Evolutionary conservation across 2,113 vertebrate species (phyloP), one percentile per base, ranked within the genome.

Genomic region (Clarias batrachus): DNA sequence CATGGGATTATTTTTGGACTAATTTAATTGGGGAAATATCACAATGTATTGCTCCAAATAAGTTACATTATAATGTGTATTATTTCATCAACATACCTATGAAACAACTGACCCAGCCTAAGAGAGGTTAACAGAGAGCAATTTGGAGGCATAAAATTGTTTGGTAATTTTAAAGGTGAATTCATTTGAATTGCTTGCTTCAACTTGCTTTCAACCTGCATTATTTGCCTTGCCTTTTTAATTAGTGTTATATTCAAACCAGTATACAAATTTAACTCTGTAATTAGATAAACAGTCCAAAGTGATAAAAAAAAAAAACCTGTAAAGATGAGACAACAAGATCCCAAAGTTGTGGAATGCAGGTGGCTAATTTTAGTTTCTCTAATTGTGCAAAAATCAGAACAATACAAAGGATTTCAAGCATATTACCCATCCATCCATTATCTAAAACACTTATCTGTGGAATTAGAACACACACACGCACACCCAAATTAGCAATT

Each of bases 21-120:
- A 81, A 89, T 84, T 89, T 70, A 89, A 66, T 79, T 59, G 86
- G 76, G 84, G 84, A 89, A 89, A 86, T 71, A 71, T 71, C 17
- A 71, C 16, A 37, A 37, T 4, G 1, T 68, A 68, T 30, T 2
- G 4, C 30, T 37, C 68, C 33, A 71, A 71, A 4, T 71, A 6
- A 37, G 68, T 71, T 68, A 68, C 27, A 68, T 68, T 30, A 9
- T 37, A 37, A 21, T 71, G 33, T 21, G 17, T 71, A 37, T 37
- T 21, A 71, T 71, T 71, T 71, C 16, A 71, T 71, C 68, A 71
- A 71, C 33, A 37, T 10, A 37, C 68, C 33, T 71, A 37, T 30
- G 7, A 33, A 84, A 82, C n/a, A 37, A 56, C 81, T 89, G 88
- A 21, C 86, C 86, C 82, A 81, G 82, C 41, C 77, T 76, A 86